A percentile compares a stretch with the other conserved stretches of the same genome.
phyloP scores from a whole-genome alignment of 1,140 invertebrate species.

The Palaemon carinicauda region DNA sequence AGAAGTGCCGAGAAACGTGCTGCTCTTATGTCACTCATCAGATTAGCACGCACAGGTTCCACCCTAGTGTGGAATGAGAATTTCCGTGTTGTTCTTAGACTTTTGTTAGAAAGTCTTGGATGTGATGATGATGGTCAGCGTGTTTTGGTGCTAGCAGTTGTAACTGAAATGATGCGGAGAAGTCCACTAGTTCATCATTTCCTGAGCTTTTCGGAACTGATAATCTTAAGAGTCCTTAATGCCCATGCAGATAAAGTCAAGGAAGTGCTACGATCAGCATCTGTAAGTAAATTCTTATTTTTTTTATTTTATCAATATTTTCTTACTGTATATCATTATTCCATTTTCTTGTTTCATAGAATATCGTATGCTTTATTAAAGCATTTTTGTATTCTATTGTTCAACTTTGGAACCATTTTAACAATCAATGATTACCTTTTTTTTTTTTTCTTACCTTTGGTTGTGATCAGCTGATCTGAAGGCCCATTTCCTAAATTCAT shows the following conservation, averaged over 20 bases:
- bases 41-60: slow-evolving; percentile 66
- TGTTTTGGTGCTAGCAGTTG: slow-evolving; percentile 77
- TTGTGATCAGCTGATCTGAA: too few relatives aligned
- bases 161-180: slow-evolving; percentile 82
- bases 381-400: too few relatives aligned
- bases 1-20: slow-evolving; percentile 64
- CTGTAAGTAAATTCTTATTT: slow-evolving; percentile 25
- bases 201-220: slow-evolving; percentile 85
- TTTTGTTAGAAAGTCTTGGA: slow-evolving; percentile 77
- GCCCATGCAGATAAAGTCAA: slow-evolving; percentile 80
- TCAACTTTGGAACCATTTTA: too few relatives aligned
- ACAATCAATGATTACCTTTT: too few relatives aligned
- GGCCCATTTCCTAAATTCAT: too few relatives aligned
- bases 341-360: too few relatives aligned
- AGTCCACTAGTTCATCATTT: slow-evolving; percentile 79
- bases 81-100: slow-evolving; percentile 77
- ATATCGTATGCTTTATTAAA: too few relatives aligned
- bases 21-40: slow-evolving; percentile 65
- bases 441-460: too few relatives aligned
- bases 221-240: slow-evolving; percentile 85
- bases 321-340: too few relatives aligned
- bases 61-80: slow-evolving; percentile 69
- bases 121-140: slow-evolving; percentile 75
- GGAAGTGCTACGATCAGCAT: slow-evolving; percentile 70
- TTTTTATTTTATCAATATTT: too few relatives aligned